Evolutionary conservation across 1,140 invertebrate genomes (phyloP), one percentile per base, ranked within the genome.

Genomic region (Hypothenemus hampei): DNA sequence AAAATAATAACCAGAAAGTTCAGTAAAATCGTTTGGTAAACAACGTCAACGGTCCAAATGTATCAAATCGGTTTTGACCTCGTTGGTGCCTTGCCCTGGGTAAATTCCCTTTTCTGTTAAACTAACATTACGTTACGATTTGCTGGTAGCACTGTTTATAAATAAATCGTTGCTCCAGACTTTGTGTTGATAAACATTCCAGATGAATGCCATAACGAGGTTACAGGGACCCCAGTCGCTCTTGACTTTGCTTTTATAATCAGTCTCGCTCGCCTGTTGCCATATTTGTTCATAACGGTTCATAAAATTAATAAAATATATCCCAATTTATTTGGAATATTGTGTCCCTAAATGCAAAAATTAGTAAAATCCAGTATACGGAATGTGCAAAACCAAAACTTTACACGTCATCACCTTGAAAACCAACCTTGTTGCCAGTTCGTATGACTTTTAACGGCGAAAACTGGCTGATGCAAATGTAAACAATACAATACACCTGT

Each of bases 131-230:
- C 18, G 8, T n/a, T 37, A 37, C 11, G 13, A 43, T 43, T 43
- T 23, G 22, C 40, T 47, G 47, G 49, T 44, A 41, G 39, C 7
- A 33, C 15, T 53, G 50, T 58, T 58, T 58, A 58, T 58, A 58
- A 58, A 53, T 58, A 31, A 53, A 46, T 24, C 50, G 56, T 39
- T 31, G 39, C n/a, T 33, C 50, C 29, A 36, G 29, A 45, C 40
- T 45, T 15, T 39, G 37, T 51, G 26, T 58, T 36, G 55, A 51
- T 58, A 60, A 39, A 57, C 49, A 61, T 61, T 54, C 60, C 60
- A 61, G 51, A 61, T 61, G 57, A 45, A 59, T 53, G 51, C 60
- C 40, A 61, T 59, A 61, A 61, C 51, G 60, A 61, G 57, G 60
- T 61, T 61, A 61, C 52, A 61, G 53, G 56, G 60, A 54, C 41